These are phyloP conservation scores for Junco hyemalis DNA, from an alignment of 2,113 vertebrate species.

Conservation along the genomic window DNA sequence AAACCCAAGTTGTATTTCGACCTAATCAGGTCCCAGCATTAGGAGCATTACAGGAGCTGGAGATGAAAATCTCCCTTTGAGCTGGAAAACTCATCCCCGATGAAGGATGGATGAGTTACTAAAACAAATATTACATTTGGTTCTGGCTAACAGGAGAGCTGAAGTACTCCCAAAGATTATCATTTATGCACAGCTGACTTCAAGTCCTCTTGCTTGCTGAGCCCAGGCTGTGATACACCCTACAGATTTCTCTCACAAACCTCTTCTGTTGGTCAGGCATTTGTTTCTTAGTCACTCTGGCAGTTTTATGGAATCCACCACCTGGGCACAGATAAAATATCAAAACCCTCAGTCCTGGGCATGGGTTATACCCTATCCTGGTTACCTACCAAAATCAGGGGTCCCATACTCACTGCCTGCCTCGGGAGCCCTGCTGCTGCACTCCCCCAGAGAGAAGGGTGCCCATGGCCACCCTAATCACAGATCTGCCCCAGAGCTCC, in stretches of 20 bases:
- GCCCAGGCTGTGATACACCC: neutral
- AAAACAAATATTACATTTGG: neutral
- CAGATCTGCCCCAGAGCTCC: accelerated
- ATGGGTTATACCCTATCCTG: neutral
- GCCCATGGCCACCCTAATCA: neutral
- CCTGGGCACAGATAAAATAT: neutral
- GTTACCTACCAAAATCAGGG: neutral
- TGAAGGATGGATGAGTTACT: neutral
- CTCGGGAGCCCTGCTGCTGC: neutral
- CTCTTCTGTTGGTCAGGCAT: neutral
- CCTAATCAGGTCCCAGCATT: neutral
- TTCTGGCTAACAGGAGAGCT: neutral
- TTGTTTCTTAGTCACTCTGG: neutral
- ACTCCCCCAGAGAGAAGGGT: neutral
- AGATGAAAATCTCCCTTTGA: conserved; percentile 9
- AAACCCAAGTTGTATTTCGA: neutral
- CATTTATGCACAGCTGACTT: neutral
- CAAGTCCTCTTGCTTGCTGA: neutral
- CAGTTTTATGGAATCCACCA: neutral
- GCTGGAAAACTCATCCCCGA: neutral
- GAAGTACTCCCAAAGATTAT: neutral
- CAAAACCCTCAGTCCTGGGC: neutral
- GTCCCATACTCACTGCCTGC: neutral
- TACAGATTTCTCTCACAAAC: neutral
- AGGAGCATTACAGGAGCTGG: neutral